Conservation (phyloP, 2,797 vertebrate species). For the Esox masquinongy region DNA sequence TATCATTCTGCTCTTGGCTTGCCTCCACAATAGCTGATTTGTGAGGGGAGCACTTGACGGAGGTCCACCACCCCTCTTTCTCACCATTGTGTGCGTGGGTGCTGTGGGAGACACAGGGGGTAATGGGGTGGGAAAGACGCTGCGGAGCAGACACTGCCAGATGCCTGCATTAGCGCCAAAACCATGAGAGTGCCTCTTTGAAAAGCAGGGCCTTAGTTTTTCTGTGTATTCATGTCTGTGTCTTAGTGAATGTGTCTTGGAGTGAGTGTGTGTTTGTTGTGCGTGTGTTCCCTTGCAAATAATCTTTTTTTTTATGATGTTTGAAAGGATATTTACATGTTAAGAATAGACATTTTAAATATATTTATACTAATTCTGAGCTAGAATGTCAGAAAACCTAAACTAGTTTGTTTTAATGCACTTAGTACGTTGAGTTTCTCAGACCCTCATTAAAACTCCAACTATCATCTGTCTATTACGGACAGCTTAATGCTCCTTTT, state of each 20-base stretch:
- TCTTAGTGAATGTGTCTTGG: slow-evolving; percentile 56
- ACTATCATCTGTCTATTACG: not conserved
- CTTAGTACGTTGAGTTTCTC: not conserved
- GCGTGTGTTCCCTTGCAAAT: slow-evolving; percentile 41
- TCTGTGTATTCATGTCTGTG: slow-evolving; percentile 63
- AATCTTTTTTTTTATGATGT: slow-evolving; percentile 61
- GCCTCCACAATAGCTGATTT: slow-evolving; percentile 89
- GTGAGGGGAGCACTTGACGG: slow-evolving; percentile 88
- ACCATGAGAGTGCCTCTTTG: slow-evolving; percentile 79
- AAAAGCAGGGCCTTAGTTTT: slow-evolving; percentile 86
- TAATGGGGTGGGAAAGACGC: slow-evolving; percentile 64
- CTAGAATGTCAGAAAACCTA: not conserved
- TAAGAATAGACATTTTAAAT: not conserved
- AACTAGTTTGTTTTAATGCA: not conserved
- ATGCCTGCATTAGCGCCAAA: slow-evolving; percentile 92
- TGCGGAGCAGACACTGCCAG: slow-evolving; percentile 84
- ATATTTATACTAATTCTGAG: not conserved
- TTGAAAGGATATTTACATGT: not conserved
- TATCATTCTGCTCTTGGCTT: slow-evolving; percentile 81
- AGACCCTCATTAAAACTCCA: slow-evolving; percentile 5
- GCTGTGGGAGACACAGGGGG: slow-evolving; percentile 58
- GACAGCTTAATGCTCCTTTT: not conserved
- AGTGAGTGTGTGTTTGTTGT: slow-evolving; percentile 64
- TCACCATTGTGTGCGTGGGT: slow-evolving; percentile 74
- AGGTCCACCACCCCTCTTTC: slow-evolving; percentile 84